Conservation (phyloP, 2,888 invertebrate species). For the Mythimna loreyi region DNA sequence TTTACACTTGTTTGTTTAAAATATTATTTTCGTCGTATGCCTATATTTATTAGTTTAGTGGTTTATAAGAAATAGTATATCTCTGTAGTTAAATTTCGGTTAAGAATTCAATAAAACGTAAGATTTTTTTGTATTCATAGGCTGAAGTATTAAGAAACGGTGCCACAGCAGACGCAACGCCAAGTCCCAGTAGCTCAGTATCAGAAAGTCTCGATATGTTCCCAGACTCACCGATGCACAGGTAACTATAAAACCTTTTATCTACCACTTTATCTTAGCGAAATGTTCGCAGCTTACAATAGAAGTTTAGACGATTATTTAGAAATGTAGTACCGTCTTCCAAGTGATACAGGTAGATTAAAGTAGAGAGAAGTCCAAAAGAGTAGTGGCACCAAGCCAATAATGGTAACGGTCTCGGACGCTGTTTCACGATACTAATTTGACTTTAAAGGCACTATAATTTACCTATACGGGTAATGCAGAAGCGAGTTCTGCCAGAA, state of each 20-base stretch:
- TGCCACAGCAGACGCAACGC: constrained; percentile 93
- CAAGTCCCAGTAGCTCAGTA: constrained; percentile 97
- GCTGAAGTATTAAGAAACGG: constrained; percentile 91
- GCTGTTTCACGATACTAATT: constrained; percentile 82
- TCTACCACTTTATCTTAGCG: constrained; percentile 53
- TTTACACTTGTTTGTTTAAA: no score
- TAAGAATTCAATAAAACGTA: no score
- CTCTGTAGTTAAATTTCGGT: no score
- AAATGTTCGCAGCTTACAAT: constrained; percentile 64
- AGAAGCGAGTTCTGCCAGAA: constrained; percentile 77
- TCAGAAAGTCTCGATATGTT: constrained; percentile 97
- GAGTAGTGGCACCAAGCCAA: constrained; percentile 83
- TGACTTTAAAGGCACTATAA: constrained; percentile 85
- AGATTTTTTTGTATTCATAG: constrained; percentile 70
- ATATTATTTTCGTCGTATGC: no score
- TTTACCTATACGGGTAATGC: constrained; percentile 80
- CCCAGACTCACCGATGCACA: constrained; percentile 96
- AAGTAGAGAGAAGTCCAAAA: constrained; percentile 74
- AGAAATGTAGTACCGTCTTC: constrained; percentile 66
- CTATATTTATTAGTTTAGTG: no score
- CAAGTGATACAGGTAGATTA: constrained; percentile 73
- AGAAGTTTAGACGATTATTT: constrained; percentile 62
- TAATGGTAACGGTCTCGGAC: constrained; percentile 79
- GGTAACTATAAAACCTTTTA: constrained; percentile 82
- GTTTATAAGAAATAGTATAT: no score